Percentiles rank a stretch among this genome's conserved stretches.
Conservation (phyloP, 2,797 vertebrate genomes). For the Amblyraja radiata region DNA sequence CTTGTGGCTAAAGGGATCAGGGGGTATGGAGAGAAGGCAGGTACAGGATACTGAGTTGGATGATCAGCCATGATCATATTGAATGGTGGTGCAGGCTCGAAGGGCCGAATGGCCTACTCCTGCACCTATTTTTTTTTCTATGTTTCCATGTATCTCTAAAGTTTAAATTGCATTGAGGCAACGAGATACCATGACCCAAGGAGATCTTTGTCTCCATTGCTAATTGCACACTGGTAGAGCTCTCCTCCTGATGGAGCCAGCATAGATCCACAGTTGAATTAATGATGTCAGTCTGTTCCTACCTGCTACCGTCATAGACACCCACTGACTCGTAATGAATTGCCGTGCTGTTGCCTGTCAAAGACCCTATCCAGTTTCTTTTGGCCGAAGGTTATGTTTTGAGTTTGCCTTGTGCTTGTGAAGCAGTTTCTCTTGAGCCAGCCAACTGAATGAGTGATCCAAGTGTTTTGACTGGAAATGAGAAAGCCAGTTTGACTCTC, state of each 20-base stretch:
- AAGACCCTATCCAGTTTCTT: not conserved
- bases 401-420: slow-evolving; percentile 5
- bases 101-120: no score
- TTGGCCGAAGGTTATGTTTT: slow-evolving; percentile 9
- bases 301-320: not conserved
- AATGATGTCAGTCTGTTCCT: slow-evolving; percentile 4
- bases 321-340: slow-evolving; percentile 16
- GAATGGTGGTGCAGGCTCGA: no score
- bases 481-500: slow-evolving; percentile 31
- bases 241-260: not conserved
- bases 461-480: slow-evolving; percentile 31
- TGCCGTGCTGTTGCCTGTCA: slow-evolving; percentile 10
- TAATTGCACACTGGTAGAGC: not conserved
- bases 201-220: not conserved
- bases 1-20: no score
- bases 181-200: not conserved
- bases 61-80: no score
- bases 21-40: no score
- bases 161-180: not conserved
- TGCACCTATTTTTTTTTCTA: no score
- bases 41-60: no score
- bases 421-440: slow-evolving; percentile 1
- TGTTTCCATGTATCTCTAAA: no score
- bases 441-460: slow-evolving; percentile 31
- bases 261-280: not conserved